Conservation (phyloP, 2,113 vertebrate species). For the Machaerirhynchus nigripectus region DNA sequence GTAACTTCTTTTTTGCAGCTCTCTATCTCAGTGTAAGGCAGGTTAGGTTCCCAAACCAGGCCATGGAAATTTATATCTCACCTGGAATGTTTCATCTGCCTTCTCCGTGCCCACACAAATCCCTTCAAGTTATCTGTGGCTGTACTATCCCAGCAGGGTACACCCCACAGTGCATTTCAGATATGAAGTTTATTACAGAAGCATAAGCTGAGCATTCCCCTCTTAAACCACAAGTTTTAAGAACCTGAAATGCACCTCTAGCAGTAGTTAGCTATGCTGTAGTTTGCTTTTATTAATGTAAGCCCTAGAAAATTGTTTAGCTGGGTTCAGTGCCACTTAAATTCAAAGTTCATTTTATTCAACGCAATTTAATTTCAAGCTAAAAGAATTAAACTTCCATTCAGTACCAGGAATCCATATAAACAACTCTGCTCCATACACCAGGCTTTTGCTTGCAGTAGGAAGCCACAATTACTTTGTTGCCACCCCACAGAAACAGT, state of each 20-base stretch:
- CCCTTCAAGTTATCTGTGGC: background rate
- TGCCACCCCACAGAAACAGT: constrained; percentile 34
- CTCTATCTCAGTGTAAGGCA: background rate
- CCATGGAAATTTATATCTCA: background rate
- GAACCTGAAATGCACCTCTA: background rate
- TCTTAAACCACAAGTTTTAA: background rate
- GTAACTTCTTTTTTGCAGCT: background rate
- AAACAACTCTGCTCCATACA: background rate
- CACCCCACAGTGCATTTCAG: background rate
- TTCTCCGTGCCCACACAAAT: background rate
- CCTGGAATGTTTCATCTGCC: background rate
- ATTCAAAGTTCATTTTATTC: constrained; percentile 2
- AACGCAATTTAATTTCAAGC: background rate
- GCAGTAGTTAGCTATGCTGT: background rate
- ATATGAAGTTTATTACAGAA: background rate
- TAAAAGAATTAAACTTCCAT: constrained; percentile 15
- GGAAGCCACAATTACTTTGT: background rate
- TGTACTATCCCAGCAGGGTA: background rate
- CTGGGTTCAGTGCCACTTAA: background rate
- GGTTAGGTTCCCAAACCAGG: background rate
- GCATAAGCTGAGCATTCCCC: background rate
- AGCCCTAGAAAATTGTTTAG: background rate
- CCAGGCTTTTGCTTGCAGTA: background rate
- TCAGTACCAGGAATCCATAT: background rate
- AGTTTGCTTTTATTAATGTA: background rate